Conservation (phyloP, 1,140 invertebrate species). For the Aphis craccivora region DNA sequence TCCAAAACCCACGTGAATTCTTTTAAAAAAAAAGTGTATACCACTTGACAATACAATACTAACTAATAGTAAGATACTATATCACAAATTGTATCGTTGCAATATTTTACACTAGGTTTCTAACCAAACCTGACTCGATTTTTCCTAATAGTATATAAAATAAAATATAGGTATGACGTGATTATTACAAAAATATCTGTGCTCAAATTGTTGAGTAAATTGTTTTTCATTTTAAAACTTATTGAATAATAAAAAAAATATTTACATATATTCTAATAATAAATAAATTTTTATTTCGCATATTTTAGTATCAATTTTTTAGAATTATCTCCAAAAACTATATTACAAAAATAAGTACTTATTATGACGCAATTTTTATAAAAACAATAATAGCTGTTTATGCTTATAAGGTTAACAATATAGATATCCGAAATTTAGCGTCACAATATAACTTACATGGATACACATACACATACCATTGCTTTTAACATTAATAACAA, state of each 20-base stretch:
- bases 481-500: neutral
- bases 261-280: neutral
- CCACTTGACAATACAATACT: neutral
- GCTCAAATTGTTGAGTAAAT: neutral
- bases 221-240: neutral
- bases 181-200: neutral
- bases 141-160: neutral
- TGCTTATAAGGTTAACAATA: neutral
- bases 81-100: neutral
- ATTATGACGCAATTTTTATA: neutral
- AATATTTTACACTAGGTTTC: neutral
- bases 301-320: neutral
- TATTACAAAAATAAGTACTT: neutral
- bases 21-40: neutral
- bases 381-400: neutral
- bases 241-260: neutral
- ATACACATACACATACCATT: too few relatives aligned
- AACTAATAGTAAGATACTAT: neutral
- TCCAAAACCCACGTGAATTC: neutral
- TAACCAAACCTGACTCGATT: neutral
- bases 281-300: neutral
- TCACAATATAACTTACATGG: neutral
- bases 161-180: neutral
- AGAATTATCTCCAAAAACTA: neutral
- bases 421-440: neutral